These are phyloP conservation scores for Microhierax caerulescens DNA, from an alignment of 2,797 vertebrate species.

Conservation along the genomic window DNA sequence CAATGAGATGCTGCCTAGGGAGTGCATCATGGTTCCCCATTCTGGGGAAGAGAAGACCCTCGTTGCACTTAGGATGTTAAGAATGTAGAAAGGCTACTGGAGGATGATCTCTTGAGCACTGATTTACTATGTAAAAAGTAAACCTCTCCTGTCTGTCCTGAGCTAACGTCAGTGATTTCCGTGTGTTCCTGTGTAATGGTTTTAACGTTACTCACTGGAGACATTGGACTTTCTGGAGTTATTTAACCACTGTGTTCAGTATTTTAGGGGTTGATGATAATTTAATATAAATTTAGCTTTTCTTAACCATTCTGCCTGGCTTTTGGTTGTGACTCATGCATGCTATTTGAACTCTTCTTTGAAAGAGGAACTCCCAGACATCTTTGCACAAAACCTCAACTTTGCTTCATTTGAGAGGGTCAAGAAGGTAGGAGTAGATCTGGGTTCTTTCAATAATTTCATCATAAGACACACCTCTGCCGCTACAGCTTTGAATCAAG, in stretches of 20 bases:
- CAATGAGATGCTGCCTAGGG: background rate
- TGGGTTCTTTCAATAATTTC: background rate
- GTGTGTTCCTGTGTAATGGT: slow-evolving; percentile 76
- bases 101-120: slow-evolving; percentile 79
- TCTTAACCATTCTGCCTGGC: slow-evolving; percentile 76
- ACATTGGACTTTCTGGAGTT: slow-evolving; percentile 79
- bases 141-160: slow-evolving; percentile 83
- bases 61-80: slow-evolving; percentile 67
- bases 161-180: slow-evolving; percentile 81
- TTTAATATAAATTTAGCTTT: slow-evolving; percentile 87
- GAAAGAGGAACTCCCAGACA: background rate
- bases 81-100: slow-evolving; percentile 76
- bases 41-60: slow-evolving; percentile 42
- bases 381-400: background rate
- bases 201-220: slow-evolving; percentile 82
- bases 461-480: background rate
- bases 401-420: background rate
- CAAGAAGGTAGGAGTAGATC: background rate
- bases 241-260: slow-evolving; percentile 84
- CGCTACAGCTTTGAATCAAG: background rate
- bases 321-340: slow-evolving; percentile 69
- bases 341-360: background rate
- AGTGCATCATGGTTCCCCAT: background rate
- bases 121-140: slow-evolving; percentile 85
- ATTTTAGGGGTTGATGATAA: slow-evolving; percentile 83